These are phyloP conservation scores for Ptyas mucosa DNA, from an alignment of 2,113 vertebrate species.

Conservation along the genomic window DNA sequence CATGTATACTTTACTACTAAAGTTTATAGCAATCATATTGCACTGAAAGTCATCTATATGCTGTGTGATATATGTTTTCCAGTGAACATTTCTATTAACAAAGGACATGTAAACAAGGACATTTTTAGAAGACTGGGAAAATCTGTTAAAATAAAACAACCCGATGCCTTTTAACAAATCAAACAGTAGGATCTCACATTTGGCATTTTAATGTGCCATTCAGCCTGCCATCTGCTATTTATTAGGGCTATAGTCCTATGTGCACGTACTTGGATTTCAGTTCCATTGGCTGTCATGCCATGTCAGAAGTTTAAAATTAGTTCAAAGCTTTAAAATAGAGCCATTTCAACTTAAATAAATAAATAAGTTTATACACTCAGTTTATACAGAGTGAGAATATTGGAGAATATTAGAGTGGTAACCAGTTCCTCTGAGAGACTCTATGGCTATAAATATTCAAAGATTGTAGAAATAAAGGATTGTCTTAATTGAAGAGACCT, in stretches of 20 bases:
- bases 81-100: conserved; percentile 11
- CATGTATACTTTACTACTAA: not conserved
- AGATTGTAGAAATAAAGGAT: not conserved
- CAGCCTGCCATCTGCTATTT: conserved; percentile 17
- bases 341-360: not conserved
- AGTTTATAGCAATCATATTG: not conserved
- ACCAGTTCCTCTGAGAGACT: no score
- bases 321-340: not conserved
- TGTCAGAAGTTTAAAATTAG: not conserved
- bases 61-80: not conserved
- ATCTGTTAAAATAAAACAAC: not conserved
- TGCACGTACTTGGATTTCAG: not conserved
- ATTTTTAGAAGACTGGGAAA: conserved; percentile 6
- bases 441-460: not conserved
- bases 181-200: not conserved
- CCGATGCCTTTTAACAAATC: conserved; percentile 7
- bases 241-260: not conserved
- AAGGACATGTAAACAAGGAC: not conserved
- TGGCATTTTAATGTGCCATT: conserved; percentile 1
- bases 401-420: not conserved
- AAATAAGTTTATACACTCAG: not conserved
- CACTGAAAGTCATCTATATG: not conserved
- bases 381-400: not conserved
- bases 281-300: not conserved
- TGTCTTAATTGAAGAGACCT: not conserved